phyloP scores from a whole-genome alignment of 1,140 invertebrate species.

The Drosophila truncata region DNA sequence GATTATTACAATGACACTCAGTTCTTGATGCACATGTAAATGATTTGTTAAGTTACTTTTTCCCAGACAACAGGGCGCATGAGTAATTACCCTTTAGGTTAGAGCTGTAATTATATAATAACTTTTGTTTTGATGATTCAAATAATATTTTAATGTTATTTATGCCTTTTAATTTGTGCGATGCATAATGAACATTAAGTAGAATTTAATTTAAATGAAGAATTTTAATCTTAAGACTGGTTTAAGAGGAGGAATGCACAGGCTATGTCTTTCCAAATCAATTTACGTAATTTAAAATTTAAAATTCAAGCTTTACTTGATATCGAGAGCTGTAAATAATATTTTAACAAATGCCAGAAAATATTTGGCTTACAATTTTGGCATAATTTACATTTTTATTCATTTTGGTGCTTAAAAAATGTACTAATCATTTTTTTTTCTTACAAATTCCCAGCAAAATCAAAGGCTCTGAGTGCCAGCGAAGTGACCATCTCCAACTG shows the following conservation, averaged over 20 bases:
- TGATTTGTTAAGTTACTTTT: not conserved
- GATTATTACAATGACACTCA: slow-evolving; percentile 1
- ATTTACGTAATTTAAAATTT: not conserved
- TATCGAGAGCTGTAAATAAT: not conserved
- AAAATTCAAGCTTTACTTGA: not conserved
- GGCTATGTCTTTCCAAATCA: not conserved
- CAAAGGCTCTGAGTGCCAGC: slow-evolving; percentile 63
- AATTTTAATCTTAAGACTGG: not conserved
- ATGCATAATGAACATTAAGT: not conserved
- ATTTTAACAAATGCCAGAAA: not conserved
- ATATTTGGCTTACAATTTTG: not conserved
- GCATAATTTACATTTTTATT: not conserved
- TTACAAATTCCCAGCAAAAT: slow-evolving; percentile 68
- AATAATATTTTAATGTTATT: not conserved
- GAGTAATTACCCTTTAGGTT: not conserved
- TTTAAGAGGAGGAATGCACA: not conserved
- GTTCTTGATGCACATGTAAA: not conserved
- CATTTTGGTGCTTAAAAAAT: not conserved
- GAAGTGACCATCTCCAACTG: slow-evolving; percentile 87
- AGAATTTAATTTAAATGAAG: not conserved
- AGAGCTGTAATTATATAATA: not conserved
- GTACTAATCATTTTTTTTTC: not conserved
- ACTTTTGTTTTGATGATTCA: not conserved
- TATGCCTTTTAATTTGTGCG: not conserved
- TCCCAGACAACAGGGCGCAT: slow-evolving; percentile 16